Percentiles rank a stretch among this genome's conserved stretches.
Conservation (phyloP, 2,888 invertebrate genomes). For the Drosophila pseudotakahashii region DNA sequence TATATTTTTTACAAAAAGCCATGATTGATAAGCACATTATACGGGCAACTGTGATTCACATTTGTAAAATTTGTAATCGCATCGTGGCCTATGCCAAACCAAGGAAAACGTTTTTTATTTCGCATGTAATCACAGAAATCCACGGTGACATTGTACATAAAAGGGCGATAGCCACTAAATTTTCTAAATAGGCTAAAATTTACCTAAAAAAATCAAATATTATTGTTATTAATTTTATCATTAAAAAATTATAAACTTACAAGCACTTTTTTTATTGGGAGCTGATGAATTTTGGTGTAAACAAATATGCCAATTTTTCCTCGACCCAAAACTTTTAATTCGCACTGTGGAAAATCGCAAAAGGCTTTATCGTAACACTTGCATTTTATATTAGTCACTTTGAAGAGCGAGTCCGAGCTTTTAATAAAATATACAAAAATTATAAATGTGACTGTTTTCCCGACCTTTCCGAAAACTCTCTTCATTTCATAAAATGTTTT, state of each 20-base stretch:
- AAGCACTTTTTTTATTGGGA: conserved; percentile 11
- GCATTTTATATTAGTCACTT: conserved; percentile 34
- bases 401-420: conserved; percentile 4
- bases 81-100: background rate
- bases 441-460: background rate
- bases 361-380: conserved; percentile 13
- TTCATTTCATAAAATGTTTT: background rate
- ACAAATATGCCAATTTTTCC: conserved; percentile 25
- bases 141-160: conserved; percentile 26
- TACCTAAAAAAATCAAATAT: background rate
- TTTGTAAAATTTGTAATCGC: background rate
- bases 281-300: conserved; percentile 15
- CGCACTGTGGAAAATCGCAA: conserved; percentile 17
- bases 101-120: conserved; percentile 7
- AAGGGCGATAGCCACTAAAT: conserved; percentile 29
- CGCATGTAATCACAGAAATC: conserved; percentile 20
- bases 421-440: background rate
- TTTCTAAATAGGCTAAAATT: conserved; percentile 20
- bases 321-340: conserved; percentile 29
- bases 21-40: background rate
- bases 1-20: rapidly evolving
- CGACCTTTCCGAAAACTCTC: background rate
- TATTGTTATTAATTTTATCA: too few relatives aligned
- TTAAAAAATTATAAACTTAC: background rate
- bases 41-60: conserved; percentile 28